These are phyloP conservation scores for Tachina fera DNA, from an alignment of 2,888 invertebrate genomes.

Conservation along the genomic window DNA sequence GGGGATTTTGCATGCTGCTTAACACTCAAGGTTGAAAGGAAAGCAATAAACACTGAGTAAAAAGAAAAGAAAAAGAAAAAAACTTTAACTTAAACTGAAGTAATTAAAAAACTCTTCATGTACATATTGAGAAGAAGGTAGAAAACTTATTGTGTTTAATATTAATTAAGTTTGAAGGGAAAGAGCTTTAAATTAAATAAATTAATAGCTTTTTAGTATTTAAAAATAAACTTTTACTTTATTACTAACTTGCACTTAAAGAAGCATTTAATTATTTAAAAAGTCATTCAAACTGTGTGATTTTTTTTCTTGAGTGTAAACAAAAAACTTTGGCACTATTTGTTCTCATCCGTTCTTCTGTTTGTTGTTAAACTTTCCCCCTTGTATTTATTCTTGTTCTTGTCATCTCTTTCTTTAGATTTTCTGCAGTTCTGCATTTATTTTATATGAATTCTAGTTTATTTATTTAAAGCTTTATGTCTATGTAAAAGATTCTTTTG, in stretches of 20 bases:
- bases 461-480: constrained; percentile 40
- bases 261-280: constrained; percentile 18
- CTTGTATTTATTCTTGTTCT: constrained; percentile 6
- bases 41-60: neutral
- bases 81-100: neutral
- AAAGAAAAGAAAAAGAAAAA: neutral
- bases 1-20: too few species aligned
- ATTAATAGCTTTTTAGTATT: neutral
- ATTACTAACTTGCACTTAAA: neutral
- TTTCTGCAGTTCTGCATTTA: constrained; percentile 9
- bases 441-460: constrained; percentile 20
- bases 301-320: constrained; percentile 27
- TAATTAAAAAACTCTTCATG: too few species aligned
- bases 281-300: neutral
- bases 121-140: too few species aligned
- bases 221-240: neutral
- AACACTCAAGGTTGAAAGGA: neutral
- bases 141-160: neutral
- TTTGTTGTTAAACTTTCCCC: constrained; percentile 35
- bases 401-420: constrained; percentile 2
- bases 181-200: neutral
- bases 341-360: constrained; percentile 48
- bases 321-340: constrained; percentile 13
- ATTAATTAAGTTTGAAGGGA: neutral
- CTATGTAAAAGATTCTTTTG: constrained; percentile 7